Evolutionary conservation across 2,113 vertebrate species (phyloP), one percentile per base, ranked within the genome.

Genomic region (Mugil cephalus): DNA sequence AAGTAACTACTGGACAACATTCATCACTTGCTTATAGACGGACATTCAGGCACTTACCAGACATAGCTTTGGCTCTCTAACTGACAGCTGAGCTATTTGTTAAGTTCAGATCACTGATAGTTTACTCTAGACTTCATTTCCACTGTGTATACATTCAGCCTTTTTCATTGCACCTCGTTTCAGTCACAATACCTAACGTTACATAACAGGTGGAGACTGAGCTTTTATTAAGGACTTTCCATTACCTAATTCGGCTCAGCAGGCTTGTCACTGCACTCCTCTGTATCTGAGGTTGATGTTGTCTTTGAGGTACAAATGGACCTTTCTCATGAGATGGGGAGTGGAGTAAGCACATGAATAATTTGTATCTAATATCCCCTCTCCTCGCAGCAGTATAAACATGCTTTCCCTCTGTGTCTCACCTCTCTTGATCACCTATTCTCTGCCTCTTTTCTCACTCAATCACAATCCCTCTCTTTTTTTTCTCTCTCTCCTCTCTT

Each of bases 281-380:
- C 38, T 40, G 39, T 76, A 50, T 58, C 46, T 17, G 43, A 58
- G 24, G 68, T 58, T 50, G 43, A 53, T 66, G 58, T 82, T 82
- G 67, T 88, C 74, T 84, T 84, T 12, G 13, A 73, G 74, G 76
- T 74, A 82, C 77, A 87, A 82, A 83, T 51, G 73, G 59, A 68
- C 53, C 45, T 56, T 79, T 63, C 74, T 87, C 72, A 17, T 53
- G 80, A 85, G 86, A 83, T 14, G 56, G 10, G 38, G n/a, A 76
- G 36, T 38, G 79, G 79, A 68, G 46, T 77, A 76, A 82, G 74
- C 79, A 4, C 86, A 90, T 90, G 69, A 91, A 91, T 90, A 90
- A 90, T 91, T 90, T 91, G 78, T 89, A 77, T 85, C 78, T 90
- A 85, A 89, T 90, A 90, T 87, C 85, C 75, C 36, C 13, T 73